A percentile compares a stretch with the other conserved stretches of the same genome.
phyloP scores from a whole-genome alignment of 2,888 invertebrate genomes.

The Xylota segnis region DNA sequence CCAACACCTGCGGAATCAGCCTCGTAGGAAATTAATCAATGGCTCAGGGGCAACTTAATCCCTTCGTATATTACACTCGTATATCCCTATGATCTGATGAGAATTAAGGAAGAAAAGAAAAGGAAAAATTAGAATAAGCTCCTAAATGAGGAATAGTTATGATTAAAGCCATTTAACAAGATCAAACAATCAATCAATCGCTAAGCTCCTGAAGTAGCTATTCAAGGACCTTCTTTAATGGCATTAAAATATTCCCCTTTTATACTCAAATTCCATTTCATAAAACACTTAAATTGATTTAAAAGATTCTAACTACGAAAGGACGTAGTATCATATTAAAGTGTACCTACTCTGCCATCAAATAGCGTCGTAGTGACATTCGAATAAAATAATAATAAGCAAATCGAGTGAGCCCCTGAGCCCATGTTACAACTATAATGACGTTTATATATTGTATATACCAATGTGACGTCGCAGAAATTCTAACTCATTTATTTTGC shows the following conservation, averaged over 20 bases:
- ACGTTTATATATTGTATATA: constrained; percentile 30
- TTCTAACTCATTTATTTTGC: constrained; percentile 52
- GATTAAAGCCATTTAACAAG: neutral
- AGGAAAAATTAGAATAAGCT: neutral
- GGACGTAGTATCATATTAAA: neutral
- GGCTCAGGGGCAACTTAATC: neutral
- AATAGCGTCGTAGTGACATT: constrained; percentile 5
- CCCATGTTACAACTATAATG: constrained; percentile 10
- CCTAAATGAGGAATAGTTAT: neutral
- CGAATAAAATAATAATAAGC: constrained; percentile 37
- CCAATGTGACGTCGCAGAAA: constrained; percentile 47
- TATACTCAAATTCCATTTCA: neutral
- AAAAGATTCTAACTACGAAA: neutral
- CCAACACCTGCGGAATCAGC: constrained; percentile 7
- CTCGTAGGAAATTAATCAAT: constrained; percentile 1
- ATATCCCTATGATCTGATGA: neutral
- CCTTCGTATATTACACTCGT: neutral
- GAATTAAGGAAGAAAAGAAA: neutral
- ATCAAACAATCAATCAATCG: neutral
- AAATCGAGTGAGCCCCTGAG: constrained; percentile 18
- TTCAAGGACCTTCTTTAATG: neutral
- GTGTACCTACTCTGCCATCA: neutral
- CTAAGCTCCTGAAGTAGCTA: neutral
- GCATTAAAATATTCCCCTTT: neutral
- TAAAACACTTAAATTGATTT: neutral